Evolutionary conservation across 2,888 invertebrate species (phyloP), one percentile per base, ranked within the genome.

Genomic region (Leptinotarsa haldemani): DNA sequence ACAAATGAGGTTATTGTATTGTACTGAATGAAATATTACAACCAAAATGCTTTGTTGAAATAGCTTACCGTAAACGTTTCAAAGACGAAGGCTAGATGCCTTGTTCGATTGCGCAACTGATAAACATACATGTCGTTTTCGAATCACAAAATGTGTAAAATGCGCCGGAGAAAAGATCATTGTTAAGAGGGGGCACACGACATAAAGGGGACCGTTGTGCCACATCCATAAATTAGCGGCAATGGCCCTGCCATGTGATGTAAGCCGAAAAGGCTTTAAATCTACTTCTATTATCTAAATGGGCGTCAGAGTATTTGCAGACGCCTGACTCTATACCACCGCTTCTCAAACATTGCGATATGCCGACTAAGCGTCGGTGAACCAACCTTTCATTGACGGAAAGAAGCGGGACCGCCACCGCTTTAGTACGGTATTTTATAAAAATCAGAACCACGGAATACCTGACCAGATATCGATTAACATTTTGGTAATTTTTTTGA

Each of bases 211-310:
- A 81, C 81, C 80, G 80, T 81, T 73, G 73, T 71, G 81, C 83
- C 81, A 84, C 84, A 85, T 83, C 84, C 84, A 86, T 86, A 86
- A 86, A 86, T 86, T 86, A 85, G 82, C 74, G 75, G 80, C 81
- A 83, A 83, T 81, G 83, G 83, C 81, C 80, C 84, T 52, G 84
- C 82, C 84, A 83, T 85, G 85, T 86, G 85, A 86, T 76, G 83
- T 85, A 84, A 85, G 84, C 85, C 85, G 85, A 85, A 85, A 86
- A 85, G 83, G 85, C 85, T 82, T 83, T 86, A 85, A 86, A 86
- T 86, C 86, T 85, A 84, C 85, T 85, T 84, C 84, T 86, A 85
- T 85, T 86, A 86, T 86, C 86, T 86, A 86, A 86, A 86, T 86
- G 86, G 85, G 85, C 83, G 85, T 82, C 84, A 82, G 84, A 85